These are phyloP conservation scores for Luscinia luscinia DNA, from an alignment of 2,797 vertebrate species.

Conservation along the genomic window DNA sequence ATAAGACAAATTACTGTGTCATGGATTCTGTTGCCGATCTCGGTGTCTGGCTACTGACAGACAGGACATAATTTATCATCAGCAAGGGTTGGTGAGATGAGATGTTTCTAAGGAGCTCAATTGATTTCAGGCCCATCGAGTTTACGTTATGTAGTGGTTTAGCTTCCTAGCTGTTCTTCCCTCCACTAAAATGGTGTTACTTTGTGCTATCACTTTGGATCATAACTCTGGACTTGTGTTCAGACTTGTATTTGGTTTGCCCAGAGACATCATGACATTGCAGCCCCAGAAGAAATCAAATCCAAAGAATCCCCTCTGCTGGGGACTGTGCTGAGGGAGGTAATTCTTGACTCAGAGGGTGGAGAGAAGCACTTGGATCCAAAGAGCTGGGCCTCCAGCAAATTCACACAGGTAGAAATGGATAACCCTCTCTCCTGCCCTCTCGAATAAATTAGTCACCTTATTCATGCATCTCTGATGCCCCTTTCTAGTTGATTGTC, in stretches of 20 bases:
- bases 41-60: neutral
- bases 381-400: neutral
- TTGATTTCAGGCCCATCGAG: neutral
- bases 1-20: neutral
- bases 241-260: neutral
- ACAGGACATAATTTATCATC: conserved; percentile 13
- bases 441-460: neutral
- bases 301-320: neutral
- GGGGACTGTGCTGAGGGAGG: neutral
- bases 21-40: neutral
- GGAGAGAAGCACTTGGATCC: neutral
- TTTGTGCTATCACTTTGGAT: neutral
- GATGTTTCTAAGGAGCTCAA: neutral
- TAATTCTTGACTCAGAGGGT: neutral
- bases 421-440: neutral
- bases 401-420: neutral
- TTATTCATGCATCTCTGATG: neutral
- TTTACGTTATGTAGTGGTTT: neutral
- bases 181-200: neutral
- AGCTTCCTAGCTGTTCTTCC: neutral
- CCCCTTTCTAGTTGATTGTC: neutral
- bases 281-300: neutral
- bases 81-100: neutral
- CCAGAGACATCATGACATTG: neutral
- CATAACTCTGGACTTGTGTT: neutral